Evolutionary conservation across 1,140 invertebrate genomes (phyloP).

Genomic region (Drosophila melanica): DNA sequence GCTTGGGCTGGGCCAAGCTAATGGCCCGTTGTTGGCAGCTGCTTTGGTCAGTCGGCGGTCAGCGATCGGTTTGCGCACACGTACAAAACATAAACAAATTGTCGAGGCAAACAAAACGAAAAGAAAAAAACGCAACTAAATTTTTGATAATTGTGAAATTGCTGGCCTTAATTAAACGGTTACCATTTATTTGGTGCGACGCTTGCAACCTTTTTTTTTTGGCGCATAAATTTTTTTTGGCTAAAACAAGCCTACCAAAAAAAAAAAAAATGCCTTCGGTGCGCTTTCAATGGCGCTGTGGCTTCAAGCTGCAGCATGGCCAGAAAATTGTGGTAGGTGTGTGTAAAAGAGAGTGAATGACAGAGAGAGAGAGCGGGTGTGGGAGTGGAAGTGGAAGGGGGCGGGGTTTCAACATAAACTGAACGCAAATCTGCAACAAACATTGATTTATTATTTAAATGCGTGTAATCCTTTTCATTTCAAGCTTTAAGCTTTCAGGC

Average conservation of each 20-base stretch:
- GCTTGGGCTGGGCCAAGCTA: constrained; percentile 35
- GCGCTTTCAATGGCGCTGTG: constrained; percentile 70
- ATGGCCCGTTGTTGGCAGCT: constrained; percentile 36
- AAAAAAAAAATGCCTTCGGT: constrained; percentile 55
- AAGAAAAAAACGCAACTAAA: constrained; percentile 33
- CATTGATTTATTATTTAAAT: constrained; percentile 76
- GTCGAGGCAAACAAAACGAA: constrained; percentile 16
- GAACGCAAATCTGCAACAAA: constrained; percentile 17
- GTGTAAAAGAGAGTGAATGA: neutral
- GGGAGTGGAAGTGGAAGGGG: neutral
- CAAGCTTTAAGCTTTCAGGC: constrained; percentile 57
- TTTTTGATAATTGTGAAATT: constrained; percentile 56
- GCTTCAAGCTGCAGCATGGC: constrained; percentile 55
- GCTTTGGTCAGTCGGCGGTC: constrained; percentile 63
- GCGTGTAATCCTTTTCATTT: constrained; percentile 61
- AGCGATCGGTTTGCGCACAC: constrained; percentile 70
- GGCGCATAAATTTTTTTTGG: neutral
- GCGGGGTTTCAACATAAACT: neutral
- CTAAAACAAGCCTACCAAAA: constrained; percentile 9
- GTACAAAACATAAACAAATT: constrained; percentile 71
- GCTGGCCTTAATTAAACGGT: constrained; percentile 1
- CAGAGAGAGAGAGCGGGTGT: neutral
- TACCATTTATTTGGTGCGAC: neutral
- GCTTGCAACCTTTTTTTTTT: neutral
- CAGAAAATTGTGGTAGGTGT: constrained; percentile 60